Conservation (phyloP, 2,113 vertebrate species). For the human (Homo sapiens) region DNA sequence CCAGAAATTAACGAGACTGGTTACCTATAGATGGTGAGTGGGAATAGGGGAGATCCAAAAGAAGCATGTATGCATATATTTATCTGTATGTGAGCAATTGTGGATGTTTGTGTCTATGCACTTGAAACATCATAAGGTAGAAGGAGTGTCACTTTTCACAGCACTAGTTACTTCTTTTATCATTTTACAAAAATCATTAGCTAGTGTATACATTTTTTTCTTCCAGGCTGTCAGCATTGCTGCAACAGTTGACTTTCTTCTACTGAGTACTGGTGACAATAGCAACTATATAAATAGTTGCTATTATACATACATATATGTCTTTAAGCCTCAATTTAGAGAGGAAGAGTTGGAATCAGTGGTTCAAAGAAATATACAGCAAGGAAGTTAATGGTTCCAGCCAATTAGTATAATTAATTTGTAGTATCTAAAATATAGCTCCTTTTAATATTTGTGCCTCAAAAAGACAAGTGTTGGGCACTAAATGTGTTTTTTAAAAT, state of each 20-base stretch:
- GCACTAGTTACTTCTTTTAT: not conserved
- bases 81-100: not conserved
- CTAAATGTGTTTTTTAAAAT: not conserved
- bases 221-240: not conserved
- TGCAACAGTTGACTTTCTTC: not conserved
- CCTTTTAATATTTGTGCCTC: not conserved
- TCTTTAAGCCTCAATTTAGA: not conserved
- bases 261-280: slow-evolving; percentile 9
- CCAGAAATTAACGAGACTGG: not conserved
- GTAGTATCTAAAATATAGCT: not conserved
- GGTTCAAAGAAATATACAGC: not conserved
- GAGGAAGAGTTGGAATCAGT: not conserved
- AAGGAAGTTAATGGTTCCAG: not conserved
- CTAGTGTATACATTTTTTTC: slow-evolving; percentile 1
- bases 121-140: not conserved
- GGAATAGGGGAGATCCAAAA: not conserved
- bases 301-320: no score
- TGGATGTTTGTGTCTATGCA: not conserved
- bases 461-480: not conserved
- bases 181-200: slow-evolving; percentile 27
- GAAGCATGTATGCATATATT: not conserved
- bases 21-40: not conserved
- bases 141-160: not conserved
- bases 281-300: not conserved
- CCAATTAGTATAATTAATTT: not conserved